Evolutionary conservation across 2,888 invertebrate species (phyloP), one percentile per base, ranked within the genome.

Genomic region (Leptarthrus brevirostris): DNA sequence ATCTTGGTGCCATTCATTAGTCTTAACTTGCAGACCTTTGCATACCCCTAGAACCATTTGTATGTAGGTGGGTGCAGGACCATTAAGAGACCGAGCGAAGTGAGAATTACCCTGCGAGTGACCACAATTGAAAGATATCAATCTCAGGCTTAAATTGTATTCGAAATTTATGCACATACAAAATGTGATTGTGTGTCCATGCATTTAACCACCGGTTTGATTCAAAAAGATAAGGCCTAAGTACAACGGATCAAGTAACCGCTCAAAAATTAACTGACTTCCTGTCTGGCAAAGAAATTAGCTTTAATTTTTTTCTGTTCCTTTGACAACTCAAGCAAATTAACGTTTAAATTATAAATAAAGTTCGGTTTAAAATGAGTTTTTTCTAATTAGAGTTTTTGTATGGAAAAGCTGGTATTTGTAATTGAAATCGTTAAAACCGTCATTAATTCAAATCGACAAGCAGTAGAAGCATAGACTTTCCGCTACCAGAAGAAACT

Each of bases 101-200:
- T 74, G 74, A 74, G 69, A 74, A 74, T 74, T 74, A 54, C 69
- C 69, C 56, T 69, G 47, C 8, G 69, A 74, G 36, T 74, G 74
- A 54, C 58, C 69, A 74, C 74, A 74, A 56, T 74, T 56, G 69
- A 34, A 30, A 74, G 72, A 72, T 72, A 72, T 47, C 10, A 72
- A 72, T 61, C 72, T 61, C 34, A n/a, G 58, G 8, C 64, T 64
- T 64, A 44, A 64, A 64, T 64, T 44, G 47, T 64, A 64, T 22
- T 44, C 64, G 22, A 64, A 64, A 64, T 69, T 69, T 69, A 69
- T 69, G 69, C 52, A 52, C 52, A 69, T 69, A 52, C 52, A 52
- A 69, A n/a, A 69, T 69, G 69, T 40, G 52, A 52, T 69, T 64
- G 64, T 64, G 52, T 69, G 52, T 69, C 30, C 69, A 69, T 52